Conservation (phyloP, 2,797 vertebrate genomes). For the Telmatherina bonti region DNA sequence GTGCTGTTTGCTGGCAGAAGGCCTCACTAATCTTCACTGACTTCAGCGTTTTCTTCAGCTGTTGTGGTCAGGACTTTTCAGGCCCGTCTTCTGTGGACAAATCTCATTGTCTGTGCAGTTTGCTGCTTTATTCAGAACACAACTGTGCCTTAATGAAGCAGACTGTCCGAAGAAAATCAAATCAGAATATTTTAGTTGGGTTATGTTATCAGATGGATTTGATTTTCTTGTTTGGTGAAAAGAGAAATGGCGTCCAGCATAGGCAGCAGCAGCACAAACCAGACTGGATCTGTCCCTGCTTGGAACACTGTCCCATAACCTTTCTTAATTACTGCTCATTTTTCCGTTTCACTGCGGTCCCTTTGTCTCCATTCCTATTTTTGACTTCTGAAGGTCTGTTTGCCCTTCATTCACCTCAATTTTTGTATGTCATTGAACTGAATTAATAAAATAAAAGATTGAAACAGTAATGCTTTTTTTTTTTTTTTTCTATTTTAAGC, state of each 20-base stretch:
- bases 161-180: slow-evolving; percentile 38
- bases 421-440: slow-evolving; percentile 29
- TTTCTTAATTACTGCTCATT: slow-evolving; percentile 31
- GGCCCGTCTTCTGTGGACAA: slow-evolving; percentile 1
- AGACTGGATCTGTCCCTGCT: slow-evolving; percentile 36
- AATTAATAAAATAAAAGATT: slow-evolving; percentile 26
- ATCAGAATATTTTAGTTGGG: slow-evolving; percentile 35
- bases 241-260: neutral
- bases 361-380: slow-evolving; percentile 36
- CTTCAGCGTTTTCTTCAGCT: slow-evolving; percentile 47
- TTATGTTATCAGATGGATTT: slow-evolving; percentile 42
- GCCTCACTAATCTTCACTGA: slow-evolving; percentile 43
- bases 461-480: neutral
- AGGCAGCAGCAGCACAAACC: neutral
- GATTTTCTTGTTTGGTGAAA: slow-evolving; percentile 6
- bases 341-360: slow-evolving; percentile 4
- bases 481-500: slow-evolving; percentile 4
- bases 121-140: slow-evolving; percentile 27
- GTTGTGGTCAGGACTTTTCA: slow-evolving; percentile 1
- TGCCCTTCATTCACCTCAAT: slow-evolving; percentile 29
- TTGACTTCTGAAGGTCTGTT: slow-evolving; percentile 44
- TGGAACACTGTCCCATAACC: slow-evolving; percentile 20
- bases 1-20: slow-evolving; percentile 1
- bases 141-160: slow-evolving; percentile 39
- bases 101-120: slow-evolving; percentile 35